phyloP scores from a whole-genome alignment of 2,797 vertebrate species.

The Darevskia mixta region DNA sequence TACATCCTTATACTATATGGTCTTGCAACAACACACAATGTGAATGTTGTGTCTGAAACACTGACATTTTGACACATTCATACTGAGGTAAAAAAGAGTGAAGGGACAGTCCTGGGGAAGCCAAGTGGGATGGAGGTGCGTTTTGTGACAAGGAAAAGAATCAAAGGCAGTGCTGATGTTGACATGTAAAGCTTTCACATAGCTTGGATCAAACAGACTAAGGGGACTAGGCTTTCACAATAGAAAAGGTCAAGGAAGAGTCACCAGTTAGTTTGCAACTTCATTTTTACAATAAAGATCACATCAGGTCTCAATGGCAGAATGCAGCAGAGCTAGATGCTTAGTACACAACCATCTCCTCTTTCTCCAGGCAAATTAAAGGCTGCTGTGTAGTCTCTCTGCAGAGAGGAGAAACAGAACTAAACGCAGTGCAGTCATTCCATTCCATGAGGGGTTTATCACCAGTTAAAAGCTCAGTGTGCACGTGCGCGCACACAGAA shows the following conservation, averaged over 20 bases:
- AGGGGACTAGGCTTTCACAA: neutral
- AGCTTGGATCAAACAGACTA: neutral
- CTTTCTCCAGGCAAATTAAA: neutral
- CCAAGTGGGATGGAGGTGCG: neutral
- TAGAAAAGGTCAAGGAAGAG: neutral
- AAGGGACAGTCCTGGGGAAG: neutral
- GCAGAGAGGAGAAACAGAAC: neutral
- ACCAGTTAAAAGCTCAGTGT: neutral
- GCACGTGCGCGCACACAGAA: neutral
- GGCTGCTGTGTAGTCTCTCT: neutral
- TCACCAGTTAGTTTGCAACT: conserved; percentile 48
- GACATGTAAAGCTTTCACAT: neutral
- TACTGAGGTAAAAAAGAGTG: neutral
- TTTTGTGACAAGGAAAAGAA: neutral
- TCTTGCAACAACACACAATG: neutral
- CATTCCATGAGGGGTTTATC: conserved; percentile 5
- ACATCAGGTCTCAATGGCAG: conserved; percentile 48
- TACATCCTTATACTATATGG: neutral
- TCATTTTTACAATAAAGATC: conserved; percentile 2
- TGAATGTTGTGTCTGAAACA: neutral
- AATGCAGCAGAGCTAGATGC: conserved; percentile 52
- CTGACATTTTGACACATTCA: neutral
- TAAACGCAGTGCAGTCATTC: neutral
- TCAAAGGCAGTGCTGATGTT: neutral
- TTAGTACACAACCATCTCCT: conserved; percentile 25